Conservation (phyloP, 2,888 invertebrate genomes). For the Drosophila melanosoma region DNA sequence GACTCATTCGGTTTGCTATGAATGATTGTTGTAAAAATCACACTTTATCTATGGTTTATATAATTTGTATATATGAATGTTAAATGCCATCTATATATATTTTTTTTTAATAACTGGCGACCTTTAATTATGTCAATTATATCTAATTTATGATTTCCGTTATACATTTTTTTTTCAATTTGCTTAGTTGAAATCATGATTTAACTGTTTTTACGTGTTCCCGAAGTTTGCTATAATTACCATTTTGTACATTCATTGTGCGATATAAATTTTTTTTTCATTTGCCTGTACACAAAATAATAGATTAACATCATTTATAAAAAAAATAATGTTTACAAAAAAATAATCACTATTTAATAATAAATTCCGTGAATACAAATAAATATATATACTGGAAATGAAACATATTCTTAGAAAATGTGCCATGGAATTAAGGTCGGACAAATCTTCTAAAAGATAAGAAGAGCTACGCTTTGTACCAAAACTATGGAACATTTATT, state of each 20-base stretch:
- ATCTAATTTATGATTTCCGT: conserved; percentile 12
- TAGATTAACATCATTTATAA: neutral
- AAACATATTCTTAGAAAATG: neutral
- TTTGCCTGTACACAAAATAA: neutral
- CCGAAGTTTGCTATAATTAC: neutral
- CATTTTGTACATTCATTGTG: neutral
- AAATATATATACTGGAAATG: neutral
- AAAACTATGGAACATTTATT: neutral
- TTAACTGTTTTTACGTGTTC: neutral
- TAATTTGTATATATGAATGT: conserved; percentile 16
- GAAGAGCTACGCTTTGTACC: neutral
- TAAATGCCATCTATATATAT: neutral
- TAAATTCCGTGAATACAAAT: neutral
- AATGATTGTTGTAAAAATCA: conserved; percentile 15
- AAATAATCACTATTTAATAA: neutral
- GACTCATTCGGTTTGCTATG: conserved; percentile 32
- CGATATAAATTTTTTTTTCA: neutral
- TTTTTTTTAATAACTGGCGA: conserved; percentile 2
- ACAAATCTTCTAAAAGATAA: neutral
- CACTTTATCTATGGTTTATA: neutral
- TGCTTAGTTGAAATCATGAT: neutral
- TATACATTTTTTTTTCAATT: conserved; percentile 15
- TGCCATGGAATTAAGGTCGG: neutral
- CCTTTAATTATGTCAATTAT: conserved; percentile 44
- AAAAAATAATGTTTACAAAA: neutral